Evolutionary conservation across 1,140 invertebrate species (phyloP).

Genomic region (Eufriesea mexicana): DNA sequence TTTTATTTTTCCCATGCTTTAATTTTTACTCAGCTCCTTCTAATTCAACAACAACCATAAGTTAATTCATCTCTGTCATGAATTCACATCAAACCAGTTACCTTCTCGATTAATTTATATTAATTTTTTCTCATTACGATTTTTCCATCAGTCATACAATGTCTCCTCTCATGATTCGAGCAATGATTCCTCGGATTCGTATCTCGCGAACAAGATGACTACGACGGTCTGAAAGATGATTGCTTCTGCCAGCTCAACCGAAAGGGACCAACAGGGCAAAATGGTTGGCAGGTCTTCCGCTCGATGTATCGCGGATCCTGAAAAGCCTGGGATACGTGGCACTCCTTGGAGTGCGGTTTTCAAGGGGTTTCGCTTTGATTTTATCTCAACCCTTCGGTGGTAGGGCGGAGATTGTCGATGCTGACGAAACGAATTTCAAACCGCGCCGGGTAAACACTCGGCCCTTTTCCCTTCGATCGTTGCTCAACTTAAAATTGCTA

Average conservation of each 20-base stretch:
- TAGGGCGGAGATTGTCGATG: conserved; percentile 19
- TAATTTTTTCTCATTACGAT: no score
- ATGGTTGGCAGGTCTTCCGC: conserved; percentile 34
- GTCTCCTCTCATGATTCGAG: neutral
- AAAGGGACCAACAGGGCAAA: conserved; percentile 27
- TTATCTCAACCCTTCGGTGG: conserved; percentile 28
- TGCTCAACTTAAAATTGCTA: conserved; percentile 21
- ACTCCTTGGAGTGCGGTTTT: conserved; percentile 33
- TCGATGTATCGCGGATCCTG: conserved; percentile 42
- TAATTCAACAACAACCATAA: no score
- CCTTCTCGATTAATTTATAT: no score
- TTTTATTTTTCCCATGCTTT: no score
- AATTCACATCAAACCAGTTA: no score
- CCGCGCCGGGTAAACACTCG: neutral
- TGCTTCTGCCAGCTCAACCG: conserved; percentile 50
- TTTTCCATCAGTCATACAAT: neutral
- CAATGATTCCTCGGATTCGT: conserved; percentile 11
- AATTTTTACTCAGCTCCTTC: no score
- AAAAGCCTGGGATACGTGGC: conserved; percentile 19
- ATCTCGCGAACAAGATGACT: conserved; percentile 20
- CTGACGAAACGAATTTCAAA: conserved; percentile 31
- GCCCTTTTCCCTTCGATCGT: neutral
- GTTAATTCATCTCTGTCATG: no score
- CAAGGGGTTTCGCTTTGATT: conserved; percentile 51
- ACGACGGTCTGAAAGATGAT: conserved; percentile 49